Conservation (phyloP, 2,797 vertebrate species). For the Pseudochromis fuscus region DNA sequence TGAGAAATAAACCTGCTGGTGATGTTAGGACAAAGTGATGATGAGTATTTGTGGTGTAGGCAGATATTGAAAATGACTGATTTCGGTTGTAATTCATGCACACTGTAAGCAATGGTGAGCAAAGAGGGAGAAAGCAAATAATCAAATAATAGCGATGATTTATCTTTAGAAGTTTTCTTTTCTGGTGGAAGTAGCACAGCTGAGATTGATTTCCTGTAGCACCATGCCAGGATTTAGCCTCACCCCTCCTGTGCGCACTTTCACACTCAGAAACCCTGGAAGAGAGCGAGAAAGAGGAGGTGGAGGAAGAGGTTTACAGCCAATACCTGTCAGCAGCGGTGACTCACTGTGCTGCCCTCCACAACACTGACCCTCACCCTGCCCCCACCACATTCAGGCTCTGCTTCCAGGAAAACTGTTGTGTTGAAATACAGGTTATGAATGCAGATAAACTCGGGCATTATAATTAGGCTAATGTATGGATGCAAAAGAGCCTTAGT, state of each 20-base stretch:
- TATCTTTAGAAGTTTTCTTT: not conserved
- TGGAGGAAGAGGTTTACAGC: conserved; percentile 43
- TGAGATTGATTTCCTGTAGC: conserved; percentile 23
- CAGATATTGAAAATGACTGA: not conserved
- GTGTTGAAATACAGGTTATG: conserved; percentile 19
- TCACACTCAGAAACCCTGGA: conserved; percentile 34
- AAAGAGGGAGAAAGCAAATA: conserved; percentile 4
- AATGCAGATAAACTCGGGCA: conserved; percentile 32
- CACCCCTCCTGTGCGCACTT: conserved; percentile 31
- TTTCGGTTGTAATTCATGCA: not conserved
- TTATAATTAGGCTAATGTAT: conserved; percentile 48
- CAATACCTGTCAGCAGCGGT: conserved; percentile 47
- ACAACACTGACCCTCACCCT: not conserved
- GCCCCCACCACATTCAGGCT: conserved; percentile 11
- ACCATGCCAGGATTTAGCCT: conserved; percentile 11
- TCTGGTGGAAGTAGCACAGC: not conserved
- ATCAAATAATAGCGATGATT: conserved; percentile 8
- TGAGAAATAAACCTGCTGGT: not conserved
- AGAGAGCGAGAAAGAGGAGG: too few relatives aligned
- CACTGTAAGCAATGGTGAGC: not conserved
- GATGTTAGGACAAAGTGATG: not conserved
- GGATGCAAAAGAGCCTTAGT: conserved; percentile 21
- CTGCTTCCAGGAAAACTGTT: conserved; percentile 47
- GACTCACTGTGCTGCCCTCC: conserved; percentile 54
- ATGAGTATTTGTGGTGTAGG: too few relatives aligned